Conservation (phyloP, 2,113 vertebrate genomes). For the Pangasianodon gigas region DNA sequence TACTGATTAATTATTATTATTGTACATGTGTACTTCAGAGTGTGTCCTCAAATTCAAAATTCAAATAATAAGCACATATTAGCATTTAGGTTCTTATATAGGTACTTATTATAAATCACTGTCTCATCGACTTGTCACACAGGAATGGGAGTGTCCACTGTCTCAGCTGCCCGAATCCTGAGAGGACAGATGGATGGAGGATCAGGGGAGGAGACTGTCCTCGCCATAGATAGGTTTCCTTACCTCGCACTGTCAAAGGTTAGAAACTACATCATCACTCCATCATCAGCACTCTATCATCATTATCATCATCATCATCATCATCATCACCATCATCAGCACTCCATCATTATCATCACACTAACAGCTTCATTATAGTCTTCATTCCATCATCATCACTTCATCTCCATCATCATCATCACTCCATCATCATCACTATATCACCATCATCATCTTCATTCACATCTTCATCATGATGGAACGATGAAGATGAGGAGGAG, state of each 20-base stretch:
- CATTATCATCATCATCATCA: too few relatives aligned
- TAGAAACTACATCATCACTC: background rate
- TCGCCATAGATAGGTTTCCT: slow-evolving; percentile 78
- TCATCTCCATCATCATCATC: background rate
- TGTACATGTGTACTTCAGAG: background rate
- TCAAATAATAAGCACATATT: background rate
- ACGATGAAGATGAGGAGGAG: too few relatives aligned
- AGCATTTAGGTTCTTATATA: background rate
- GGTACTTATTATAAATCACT: background rate
- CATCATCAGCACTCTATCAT: background rate
- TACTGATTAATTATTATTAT: background rate
- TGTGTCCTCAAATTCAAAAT: background rate
- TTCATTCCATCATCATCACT: background rate
- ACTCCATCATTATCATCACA: background rate
- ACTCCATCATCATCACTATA: background rate
- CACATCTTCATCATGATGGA: background rate
- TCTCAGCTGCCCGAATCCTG: slow-evolving; percentile 77
- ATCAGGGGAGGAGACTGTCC: slow-evolving; percentile 73
- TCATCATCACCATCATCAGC: background rate
- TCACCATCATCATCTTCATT: background rate
- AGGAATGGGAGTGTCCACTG: slow-evolving; percentile 81
- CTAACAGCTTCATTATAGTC: background rate
- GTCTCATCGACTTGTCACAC: background rate
- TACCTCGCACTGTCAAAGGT: slow-evolving; percentile 81
- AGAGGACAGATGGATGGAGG: slow-evolving; percentile 75